phyloP scores from a whole-genome alignment of 2,797 vertebrate species.

The Momotus momota region DNA sequence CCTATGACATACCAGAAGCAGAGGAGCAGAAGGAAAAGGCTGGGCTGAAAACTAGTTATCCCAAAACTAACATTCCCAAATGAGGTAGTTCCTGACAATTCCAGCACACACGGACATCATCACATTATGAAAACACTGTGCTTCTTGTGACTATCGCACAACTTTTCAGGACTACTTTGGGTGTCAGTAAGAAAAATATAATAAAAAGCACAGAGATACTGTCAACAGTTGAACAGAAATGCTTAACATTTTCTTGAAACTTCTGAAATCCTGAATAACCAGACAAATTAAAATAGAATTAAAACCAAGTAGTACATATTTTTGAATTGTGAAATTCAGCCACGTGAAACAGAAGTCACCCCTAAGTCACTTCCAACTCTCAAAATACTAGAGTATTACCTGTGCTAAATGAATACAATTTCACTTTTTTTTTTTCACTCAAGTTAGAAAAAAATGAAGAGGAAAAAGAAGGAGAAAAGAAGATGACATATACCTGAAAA shows the following conservation, averaged over 20 bases:
- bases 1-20: neutral
- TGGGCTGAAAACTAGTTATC: neutral
- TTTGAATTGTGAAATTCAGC: neutral
- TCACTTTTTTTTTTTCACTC: neutral
- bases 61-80: neutral
- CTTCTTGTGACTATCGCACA: neutral
- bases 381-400: neutral
- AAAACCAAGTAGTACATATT: neutral
- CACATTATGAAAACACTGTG: neutral
- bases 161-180: neutral
- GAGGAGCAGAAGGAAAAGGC: neutral
- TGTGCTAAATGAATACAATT: neutral
- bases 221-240: neutral
- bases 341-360: neutral
- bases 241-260: neutral
- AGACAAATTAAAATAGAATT: neutral
- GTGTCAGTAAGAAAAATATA: neutral
- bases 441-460: neutral
- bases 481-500: rapidly evolving
- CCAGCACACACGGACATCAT: neutral
- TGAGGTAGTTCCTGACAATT: neutral
- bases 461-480: too few relatives aligned
- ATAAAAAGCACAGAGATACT: neutral
- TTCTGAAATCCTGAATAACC: neutral
- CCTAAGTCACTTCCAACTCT: neutral